Evolutionary conservation across 1,140 invertebrate genomes (phyloP).

Genomic region (Odontomachus brunneus): DNA sequence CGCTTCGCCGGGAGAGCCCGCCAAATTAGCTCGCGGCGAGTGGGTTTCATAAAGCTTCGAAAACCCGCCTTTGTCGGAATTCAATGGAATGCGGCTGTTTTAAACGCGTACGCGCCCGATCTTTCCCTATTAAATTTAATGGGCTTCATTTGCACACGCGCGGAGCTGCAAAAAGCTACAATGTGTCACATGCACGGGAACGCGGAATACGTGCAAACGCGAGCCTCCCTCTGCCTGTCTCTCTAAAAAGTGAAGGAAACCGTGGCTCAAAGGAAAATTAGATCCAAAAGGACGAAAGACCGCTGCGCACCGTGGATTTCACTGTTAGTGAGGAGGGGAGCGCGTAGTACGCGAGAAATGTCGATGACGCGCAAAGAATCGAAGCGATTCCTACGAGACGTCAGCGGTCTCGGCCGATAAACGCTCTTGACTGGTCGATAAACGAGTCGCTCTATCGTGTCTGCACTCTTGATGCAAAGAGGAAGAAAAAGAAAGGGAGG

Average conservation of each 20-base stretch:
- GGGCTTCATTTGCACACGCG: background rate
- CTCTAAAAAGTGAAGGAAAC: no score
- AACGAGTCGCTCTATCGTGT: background rate
- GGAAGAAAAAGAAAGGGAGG: no score
- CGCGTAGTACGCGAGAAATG: background rate
- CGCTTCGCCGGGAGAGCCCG: background rate
- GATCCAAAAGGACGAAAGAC: background rate
- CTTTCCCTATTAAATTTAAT: conserved; percentile 25
- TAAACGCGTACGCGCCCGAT: background rate
- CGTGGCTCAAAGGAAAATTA: background rate
- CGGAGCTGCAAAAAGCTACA: conserved; percentile 17
- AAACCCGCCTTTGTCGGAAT: conserved; percentile 26
- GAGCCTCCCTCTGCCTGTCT: no score
- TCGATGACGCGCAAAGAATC: background rate
- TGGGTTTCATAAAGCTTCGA: conserved; percentile 29
- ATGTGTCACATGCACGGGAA: background rate
- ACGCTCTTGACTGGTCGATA: background rate
- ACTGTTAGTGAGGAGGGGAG: background rate
- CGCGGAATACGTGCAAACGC: background rate
- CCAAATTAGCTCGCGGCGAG: conserved; percentile 42
- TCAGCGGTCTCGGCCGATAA: background rate
- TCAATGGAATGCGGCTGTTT: conserved; percentile 28
- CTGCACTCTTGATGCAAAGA: background rate
- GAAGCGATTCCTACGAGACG: background rate
- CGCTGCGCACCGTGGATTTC: no score